Percentiles rank a stretch among this genome's conserved stretches.
These are phyloP conservation scores for Sebastes trivittatus DNA, from an alignment of 2,797 vertebrate species.

Conservation along the genomic window DNA sequence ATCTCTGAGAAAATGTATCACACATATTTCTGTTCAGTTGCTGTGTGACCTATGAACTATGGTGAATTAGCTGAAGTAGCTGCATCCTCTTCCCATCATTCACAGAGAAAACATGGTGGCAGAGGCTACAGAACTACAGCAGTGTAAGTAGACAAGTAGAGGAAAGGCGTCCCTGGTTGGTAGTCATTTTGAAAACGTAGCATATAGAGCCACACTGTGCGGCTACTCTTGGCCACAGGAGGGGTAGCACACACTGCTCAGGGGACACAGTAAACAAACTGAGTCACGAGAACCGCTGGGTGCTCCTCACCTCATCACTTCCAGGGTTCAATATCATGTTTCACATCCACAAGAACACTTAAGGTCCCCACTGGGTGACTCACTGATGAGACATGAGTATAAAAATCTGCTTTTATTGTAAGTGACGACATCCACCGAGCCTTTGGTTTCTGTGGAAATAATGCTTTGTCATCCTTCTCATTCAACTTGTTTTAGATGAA, in stretches of 20 bases:
- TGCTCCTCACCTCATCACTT: conserved; percentile 25
- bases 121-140: not conserved
- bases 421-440: not conserved
- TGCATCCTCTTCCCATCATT: not conserved
- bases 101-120: conserved; percentile 9
- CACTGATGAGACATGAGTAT: not conserved
- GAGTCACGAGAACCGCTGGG: conserved; percentile 15
- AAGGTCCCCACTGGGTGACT: not conserved
- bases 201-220: not conserved
- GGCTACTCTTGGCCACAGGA: conserved; percentile 10
- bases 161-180: not conserved
- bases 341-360: conserved; percentile 17
- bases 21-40: not conserved
- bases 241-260: not conserved
- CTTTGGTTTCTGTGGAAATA: not conserved
- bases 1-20: not conserved
- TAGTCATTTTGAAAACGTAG: conserved; percentile 15
- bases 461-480: not conserved
- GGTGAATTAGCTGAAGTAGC: conserved; percentile 24
- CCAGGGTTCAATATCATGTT: conserved; percentile 21
- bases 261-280: conserved; percentile 28
- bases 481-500: not conserved
- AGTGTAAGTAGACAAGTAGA: not conserved
- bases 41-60: conserved; percentile 1
- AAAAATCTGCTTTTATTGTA: not conserved